Base-by-base conservation (phyloP, 2,888 invertebrate genomes). In the Camptogramma bilineatum region DNA sequence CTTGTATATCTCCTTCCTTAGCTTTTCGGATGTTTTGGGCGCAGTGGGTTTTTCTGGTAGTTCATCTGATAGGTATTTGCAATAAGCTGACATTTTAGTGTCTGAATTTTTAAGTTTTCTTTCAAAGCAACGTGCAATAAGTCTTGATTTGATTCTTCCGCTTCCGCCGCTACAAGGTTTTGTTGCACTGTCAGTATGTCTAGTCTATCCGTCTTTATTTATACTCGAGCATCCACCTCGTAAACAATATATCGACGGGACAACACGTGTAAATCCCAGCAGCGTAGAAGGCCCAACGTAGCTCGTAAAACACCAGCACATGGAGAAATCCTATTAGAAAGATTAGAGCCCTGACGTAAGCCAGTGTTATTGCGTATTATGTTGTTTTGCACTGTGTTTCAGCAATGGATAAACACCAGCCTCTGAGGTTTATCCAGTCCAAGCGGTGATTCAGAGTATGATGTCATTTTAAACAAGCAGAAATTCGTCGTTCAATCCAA, bases 291-390 rank as follows among this genome's bases (percentile, higher is more conserved):
- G 69, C 56, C 55, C 51, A 39, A 66, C 69, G 67, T 70, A 72
- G 73, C 73, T 73, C 72, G 66, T 68, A 74, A 73, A 73, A 72
- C 72, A 70, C 72, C 68, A 75, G 73, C 72, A 74, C 72, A 76
- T 76, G 74, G 74, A 73, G 72, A 80, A 81, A 83, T 81, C 80
- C 73, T 80, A 81, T 81, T 80, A 79, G 72, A 73, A 73, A 77
- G 73, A 81, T 80, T 76, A 77, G 73, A 71, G 70, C 63, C 61
- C 67, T 80, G 79, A 80, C 77, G 76, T 75, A 79, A 81, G 64
- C 61, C 62, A 56, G 71, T 72, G 71, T 71, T 71, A 65, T 73
- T 72, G 69, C 68, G 66, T 73, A 72, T 52, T 60, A 57, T 55
- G 51, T 57, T 59, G 52, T 65, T 63, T 63, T 62, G 50, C 31